Percentiles rank a stretch among this genome's conserved stretches.
Conservation (phyloP, 2,888 invertebrate species). For the Clepsis dumicolana region DNA sequence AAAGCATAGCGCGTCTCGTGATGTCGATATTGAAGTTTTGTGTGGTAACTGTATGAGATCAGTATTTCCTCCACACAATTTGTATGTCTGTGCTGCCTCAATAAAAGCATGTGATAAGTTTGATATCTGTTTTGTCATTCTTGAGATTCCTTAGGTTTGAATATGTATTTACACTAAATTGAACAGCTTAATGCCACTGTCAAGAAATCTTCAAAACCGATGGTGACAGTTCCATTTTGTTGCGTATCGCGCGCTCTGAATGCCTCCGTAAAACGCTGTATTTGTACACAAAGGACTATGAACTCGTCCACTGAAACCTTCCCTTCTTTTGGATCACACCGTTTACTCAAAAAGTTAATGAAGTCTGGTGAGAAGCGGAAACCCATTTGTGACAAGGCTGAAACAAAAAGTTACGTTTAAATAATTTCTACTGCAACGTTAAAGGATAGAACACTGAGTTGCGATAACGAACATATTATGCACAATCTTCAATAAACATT, state of each 20-base stretch:
- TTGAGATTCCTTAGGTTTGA: slow-evolving; percentile 34
- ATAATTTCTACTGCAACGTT: not conserved
- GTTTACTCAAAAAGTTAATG: slow-evolving; percentile 89
- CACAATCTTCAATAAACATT: no score
- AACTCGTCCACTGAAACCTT: slow-evolving; percentile 94
- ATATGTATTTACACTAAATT: slow-evolving; percentile 61
- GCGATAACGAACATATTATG: no score
- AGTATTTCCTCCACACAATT: slow-evolving; percentile 37
- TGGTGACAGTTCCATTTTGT: slow-evolving; percentile 92
- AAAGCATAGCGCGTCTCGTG: slow-evolving; percentile 6
- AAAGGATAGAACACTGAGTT: no score
- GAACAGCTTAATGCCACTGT: slow-evolving; percentile 92
- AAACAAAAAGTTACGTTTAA: slow-evolving; percentile 50
- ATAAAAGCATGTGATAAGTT: slow-evolving; percentile 42
- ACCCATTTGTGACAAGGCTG: slow-evolving; percentile 95
- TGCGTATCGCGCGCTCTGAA: slow-evolving; percentile 93
- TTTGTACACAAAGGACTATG: slow-evolving; percentile 95
- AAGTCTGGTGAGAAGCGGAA: slow-evolving; percentile 94
- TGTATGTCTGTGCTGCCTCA: slow-evolving; percentile 15
- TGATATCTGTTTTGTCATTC: slow-evolving; percentile 15
- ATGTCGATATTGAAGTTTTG: slow-evolving; percentile 17
- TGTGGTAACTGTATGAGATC: slow-evolving; percentile 30
- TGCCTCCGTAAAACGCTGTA: slow-evolving; percentile 95
- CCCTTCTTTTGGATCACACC: slow-evolving; percentile 88
- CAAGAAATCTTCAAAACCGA: slow-evolving; percentile 97